Evolutionary conservation across 2,888 invertebrate species (phyloP), one percentile per base, ranked within the genome.

Genomic region (Drosophila bunnanda): DNA sequence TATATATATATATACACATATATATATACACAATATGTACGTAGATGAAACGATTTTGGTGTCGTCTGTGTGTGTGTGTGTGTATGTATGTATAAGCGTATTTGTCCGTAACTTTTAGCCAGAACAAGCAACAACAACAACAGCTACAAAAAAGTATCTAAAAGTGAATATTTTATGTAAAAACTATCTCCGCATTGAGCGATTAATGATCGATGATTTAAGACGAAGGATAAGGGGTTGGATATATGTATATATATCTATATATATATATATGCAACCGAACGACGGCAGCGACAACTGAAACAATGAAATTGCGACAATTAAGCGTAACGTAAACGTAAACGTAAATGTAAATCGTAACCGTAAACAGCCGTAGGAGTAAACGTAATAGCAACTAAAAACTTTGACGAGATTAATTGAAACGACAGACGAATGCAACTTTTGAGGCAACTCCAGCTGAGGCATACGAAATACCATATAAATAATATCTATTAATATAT

Each of bases 71-170:
- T 81, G 70, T 79, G 79, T 79, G 79, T 89, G 79, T 88, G 80
- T 84, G 79, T 88, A 83, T 84, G 67, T 83, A 25, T 25, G 25
- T 25, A 25, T 25, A 70, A 78, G 80, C 90, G 82, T 90, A 78
- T 86, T 89, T 91, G 91, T 91, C 91, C 91, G 91, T 90, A 91
- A 83, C 77, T 90, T 90, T 90, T 88, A 89, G 88, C 82, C 66
- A 79, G 74, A 78, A 79, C 59, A 32, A 59, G 25, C 38, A 55
- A 25, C 48, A 71, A 76, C 74, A 77, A 76, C 69, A 67, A 39
- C 67, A 73, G 65, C 75, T 75, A 76, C 50, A 22, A 52, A 50
- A 7, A 32, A 65, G 65, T 72, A 72, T 65, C 62, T 64, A 76
- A 78, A 69, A 77, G 65, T 74, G 55, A 64, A 79, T 82, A 85